Conservation (phyloP, 1,140 invertebrate genomes). For the Caenorhabditis brenneri region DNA sequence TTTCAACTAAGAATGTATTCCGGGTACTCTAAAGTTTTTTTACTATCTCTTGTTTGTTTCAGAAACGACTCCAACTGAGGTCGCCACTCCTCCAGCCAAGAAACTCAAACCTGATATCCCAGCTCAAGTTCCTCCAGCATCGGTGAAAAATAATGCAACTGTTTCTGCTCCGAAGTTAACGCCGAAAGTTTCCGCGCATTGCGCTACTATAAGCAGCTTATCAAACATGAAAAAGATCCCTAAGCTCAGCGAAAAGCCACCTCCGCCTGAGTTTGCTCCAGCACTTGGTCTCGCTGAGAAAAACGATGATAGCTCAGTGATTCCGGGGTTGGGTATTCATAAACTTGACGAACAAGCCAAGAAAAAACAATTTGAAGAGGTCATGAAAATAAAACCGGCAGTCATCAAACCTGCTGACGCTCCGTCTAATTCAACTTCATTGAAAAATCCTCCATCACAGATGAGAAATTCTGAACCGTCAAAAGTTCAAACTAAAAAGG, state of each 20-base stretch:
- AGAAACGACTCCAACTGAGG: background rate
- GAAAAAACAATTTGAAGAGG: background rate
- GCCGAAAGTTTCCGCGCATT: background rate
- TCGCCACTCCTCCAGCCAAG: background rate
- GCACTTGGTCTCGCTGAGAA: background rate
- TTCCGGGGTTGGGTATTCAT: background rate
- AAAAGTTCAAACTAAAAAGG: background rate
- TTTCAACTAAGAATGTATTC: too few relatives aligned
- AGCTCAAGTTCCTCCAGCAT: background rate
- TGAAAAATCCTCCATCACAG: background rate
- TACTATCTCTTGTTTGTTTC: too few relatives aligned
- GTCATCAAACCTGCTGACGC: background rate
- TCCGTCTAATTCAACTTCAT: background rate
- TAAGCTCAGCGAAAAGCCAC: slow-evolving; percentile 15
- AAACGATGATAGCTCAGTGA: background rate
- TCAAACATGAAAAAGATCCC: slow-evolving; percentile 2
- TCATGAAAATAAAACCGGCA: background rate
- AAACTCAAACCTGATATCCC: background rate
- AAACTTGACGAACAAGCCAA: background rate
- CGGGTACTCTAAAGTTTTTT: too few relatives aligned
- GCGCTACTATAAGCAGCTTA: background rate
- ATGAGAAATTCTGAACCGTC: background rate
- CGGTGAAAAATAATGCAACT: background rate
- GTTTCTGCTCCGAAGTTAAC: background rate
- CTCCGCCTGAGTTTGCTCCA: background rate